Evolutionary conservation across 2,113 vertebrate species (phyloP).

Genomic region (Sorex fumeus): DNA sequence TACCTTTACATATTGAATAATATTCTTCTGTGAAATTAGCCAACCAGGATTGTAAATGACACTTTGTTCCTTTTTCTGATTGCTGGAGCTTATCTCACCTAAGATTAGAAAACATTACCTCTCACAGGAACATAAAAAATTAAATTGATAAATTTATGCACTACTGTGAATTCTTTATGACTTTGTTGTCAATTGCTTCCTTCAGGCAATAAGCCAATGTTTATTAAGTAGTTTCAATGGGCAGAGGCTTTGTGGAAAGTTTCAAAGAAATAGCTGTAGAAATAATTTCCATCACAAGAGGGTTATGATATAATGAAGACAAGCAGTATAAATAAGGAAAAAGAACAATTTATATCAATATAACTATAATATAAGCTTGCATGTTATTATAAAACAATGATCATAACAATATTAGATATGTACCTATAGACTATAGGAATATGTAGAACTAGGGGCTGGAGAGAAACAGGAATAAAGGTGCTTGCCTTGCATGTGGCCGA

Average conservation of each 20-base stretch:
- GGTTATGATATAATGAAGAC: slow-evolving; percentile 31
- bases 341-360: background rate
- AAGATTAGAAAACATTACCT: slow-evolving; percentile 65
- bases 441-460: background rate
- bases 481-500: too few species aligned
- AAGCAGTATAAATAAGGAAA: background rate
- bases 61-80: slow-evolving; percentile 15
- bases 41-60: background rate
- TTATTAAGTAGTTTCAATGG: slow-evolving; percentile 55
- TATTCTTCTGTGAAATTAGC: background rate
- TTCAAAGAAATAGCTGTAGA: slow-evolving; percentile 25
- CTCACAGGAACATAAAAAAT: slow-evolving; percentile 59
- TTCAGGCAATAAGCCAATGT: slow-evolving; percentile 44
- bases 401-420: background rate
- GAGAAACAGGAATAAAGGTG: too few species aligned
- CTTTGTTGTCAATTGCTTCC: slow-evolving; percentile 34
- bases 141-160: slow-evolving; percentile 54
- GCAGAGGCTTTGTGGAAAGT: slow-evolving; percentile 19
- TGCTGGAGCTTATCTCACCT: background rate
- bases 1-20: slow-evolving; percentile 22
- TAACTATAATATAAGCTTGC: background rate
- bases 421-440: background rate
- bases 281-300: slow-evolving; percentile 16
- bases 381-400: background rate
- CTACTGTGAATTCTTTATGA: slow-evolving; percentile 58